These are phyloP conservation scores for Ctenochaetus hawaiiensis DNA, from an alignment of 2,797 vertebrate genomes.

Conservation along the genomic window DNA sequence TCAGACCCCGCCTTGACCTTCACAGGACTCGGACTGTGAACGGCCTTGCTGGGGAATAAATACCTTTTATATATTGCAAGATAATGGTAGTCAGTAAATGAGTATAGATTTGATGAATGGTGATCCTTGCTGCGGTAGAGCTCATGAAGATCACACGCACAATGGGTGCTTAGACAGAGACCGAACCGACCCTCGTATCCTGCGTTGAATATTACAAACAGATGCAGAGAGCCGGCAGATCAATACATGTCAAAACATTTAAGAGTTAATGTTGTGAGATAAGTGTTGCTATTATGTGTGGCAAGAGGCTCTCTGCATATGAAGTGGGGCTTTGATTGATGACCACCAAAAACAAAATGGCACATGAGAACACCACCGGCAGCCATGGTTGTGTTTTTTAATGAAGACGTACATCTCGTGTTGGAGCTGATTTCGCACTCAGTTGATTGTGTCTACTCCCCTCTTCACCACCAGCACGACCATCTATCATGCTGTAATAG, in stretches of 20 bases:
- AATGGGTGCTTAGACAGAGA: background rate
- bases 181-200: background rate
- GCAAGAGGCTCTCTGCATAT: slow-evolving; percentile 60
- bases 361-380: slow-evolving; percentile 65
- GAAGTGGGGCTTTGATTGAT: slow-evolving; percentile 78
- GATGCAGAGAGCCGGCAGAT: slow-evolving; percentile 46
- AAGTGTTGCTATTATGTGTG: slow-evolving; percentile 69
- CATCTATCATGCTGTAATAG: slow-evolving; percentile 74
- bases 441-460: slow-evolving; percentile 68
- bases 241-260: slow-evolving; percentile 70
- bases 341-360: slow-evolving; percentile 76
- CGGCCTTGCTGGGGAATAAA: slow-evolving; percentile 64
- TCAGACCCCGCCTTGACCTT: slow-evolving; percentile 82
- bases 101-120: slow-evolving; percentile 51
- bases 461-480: background rate
- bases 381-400: slow-evolving; percentile 78
- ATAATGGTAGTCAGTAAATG: slow-evolving; percentile 60
- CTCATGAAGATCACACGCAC: slow-evolving; percentile 9
- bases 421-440: slow-evolving; percentile 80
- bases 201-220: slow-evolving; percentile 38
- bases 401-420: slow-evolving; percentile 76
- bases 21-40: slow-evolving; percentile 63
- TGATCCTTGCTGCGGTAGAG: background rate
- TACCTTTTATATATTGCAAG: slow-evolving; percentile 67
- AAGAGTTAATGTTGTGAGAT: slow-evolving; percentile 74